Conservation (phyloP, 2,113 vertebrate genomes). For the Puntigrus tetrazona region DNA sequence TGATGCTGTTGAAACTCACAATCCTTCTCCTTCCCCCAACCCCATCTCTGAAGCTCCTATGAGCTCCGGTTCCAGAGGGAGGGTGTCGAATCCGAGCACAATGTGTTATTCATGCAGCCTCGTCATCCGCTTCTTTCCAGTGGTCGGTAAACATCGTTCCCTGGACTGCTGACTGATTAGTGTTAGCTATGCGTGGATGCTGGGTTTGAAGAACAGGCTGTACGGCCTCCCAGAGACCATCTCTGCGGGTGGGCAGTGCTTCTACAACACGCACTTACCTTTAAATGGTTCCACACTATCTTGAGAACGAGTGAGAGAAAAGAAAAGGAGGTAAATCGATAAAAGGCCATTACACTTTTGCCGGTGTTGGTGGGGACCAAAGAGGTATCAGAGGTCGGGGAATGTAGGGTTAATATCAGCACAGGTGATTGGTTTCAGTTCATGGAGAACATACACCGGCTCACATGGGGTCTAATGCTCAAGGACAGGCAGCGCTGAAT, state of each 20-base stretch:
- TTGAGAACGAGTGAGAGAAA: conserved; percentile 44
- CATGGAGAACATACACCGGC: conserved; percentile 39
- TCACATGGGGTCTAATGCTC: conserved; percentile 43
- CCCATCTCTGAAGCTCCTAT: neutral
- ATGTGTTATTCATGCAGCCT: conserved; percentile 56
- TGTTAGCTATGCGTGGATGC: conserved; percentile 20
- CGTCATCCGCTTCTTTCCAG: conserved; percentile 24
- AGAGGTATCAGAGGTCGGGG: neutral
- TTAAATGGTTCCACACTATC: conserved; percentile 22
- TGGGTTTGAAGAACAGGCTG: conserved; percentile 20
- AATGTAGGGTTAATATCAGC: conserved; percentile 58
- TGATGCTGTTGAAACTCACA: neutral
- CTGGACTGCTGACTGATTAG: conserved; percentile 54
- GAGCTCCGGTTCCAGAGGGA: neutral
- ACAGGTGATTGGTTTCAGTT: conserved; percentile 63
- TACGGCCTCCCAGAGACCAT: conserved; percentile 6
- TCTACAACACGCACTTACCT: conserved; percentile 14
- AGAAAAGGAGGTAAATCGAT: conserved; percentile 65
- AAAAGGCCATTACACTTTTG: conserved; percentile 69
- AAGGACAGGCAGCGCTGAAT: conserved; percentile 57
- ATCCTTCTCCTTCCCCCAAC: conserved; percentile 26
- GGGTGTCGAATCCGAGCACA: neutral
- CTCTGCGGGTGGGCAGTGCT: conserved; percentile 3
- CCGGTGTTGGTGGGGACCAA: conserved; percentile 51
- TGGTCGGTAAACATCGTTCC: conserved; percentile 51